Base-by-base conservation (phyloP, 2,113 vertebrate genomes). In the Eupsittula cactorum region DNA sequence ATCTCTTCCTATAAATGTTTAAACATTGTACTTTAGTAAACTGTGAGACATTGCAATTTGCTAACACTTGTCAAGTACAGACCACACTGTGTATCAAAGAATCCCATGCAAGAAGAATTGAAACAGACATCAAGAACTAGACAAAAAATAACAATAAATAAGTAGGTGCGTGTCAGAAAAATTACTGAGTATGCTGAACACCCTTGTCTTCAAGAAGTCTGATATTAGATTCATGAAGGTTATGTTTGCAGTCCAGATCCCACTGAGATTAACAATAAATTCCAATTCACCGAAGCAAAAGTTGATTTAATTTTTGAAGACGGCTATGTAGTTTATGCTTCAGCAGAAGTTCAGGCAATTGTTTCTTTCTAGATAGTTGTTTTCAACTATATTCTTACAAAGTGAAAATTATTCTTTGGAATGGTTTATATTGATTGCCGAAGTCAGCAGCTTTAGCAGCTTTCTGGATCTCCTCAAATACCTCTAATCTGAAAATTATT, bases 241-340 rank as follows among this genome's bases (percentile, higher is more conserved):
- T 87, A 82, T 44, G 14, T 53, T 82, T 91, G 52, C 59, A 73
- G 59, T 85, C 59, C 59, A 80, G 37, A 80, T 81, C 82, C 63
- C 71, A 46, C 42, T 35, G 78, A 85, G 70, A 90, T 94, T 82
- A 91, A 73, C 74, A 73, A 41, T 49, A 28, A 94, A 73, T 91
- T 90, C 53, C 53, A 77, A 82, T 59, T 80, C 67, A 96, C 20
- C 0, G 2, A 90, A 96, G 78, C 67, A 87, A 82, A 94, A 94
- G 13, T 41, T 91, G 57, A 91, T 91, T 85, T 90, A 85, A 84
- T 93, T 88, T 90, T 77, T 88, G 59, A 93, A 80, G 87, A 94
- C 0, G 3, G 29, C 17, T 82, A 10, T 83, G 53, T 44, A 79
- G 57, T 87, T 94, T 82, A 81, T 81, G 71, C 79, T 88, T 81